Base-by-base conservation (phyloP, 2,797 vertebrate species). In the Schizothorax lantsangensis region DNA sequence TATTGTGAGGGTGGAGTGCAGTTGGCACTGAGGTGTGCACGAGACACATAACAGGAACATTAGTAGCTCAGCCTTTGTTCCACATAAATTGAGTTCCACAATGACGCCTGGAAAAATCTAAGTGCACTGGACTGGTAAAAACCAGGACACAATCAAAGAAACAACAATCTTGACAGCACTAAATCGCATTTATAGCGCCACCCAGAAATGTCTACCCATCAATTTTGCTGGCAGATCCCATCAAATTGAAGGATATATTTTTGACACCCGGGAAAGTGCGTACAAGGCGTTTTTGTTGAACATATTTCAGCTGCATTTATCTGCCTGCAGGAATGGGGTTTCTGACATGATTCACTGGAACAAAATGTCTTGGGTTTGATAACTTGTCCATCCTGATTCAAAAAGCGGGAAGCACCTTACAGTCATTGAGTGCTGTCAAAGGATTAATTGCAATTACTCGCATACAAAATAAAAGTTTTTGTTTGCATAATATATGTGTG, bases 231-330 rank as follows among this genome's bases (percentile, higher is more conserved):
- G 23, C 79, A 86, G 68, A 81, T 73, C 68, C 26, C 54, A 86
- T 86, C 57, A 81, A 81, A 81, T 19, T 86, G 84, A 86, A 81
- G 79, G 84, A 86, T 73, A 49, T 49, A 86, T 74, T 80, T 80
- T 23, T 86, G 84, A 81, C 84, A 52, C 10, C 54, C 4, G 2
- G 30, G 12, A 75, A 45, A 45, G 40, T 43, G 38, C 19, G 54
- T 68, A 45, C 38, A 17, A 52, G 69, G 21, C 38, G 21, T 74
- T 81, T 71, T 38, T 81, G 79, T 74, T 43, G 1, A 74, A 73
- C 43, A 80, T 43, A 85, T 85, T n/a, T 85, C 64, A 85, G 66
- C 43, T 74, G 54, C 78, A 38, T 81, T 86, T 49, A 74, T 81
- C 79, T 64, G 54, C 40, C 79, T 62, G 52, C 73, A 72, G 72